These are phyloP conservation scores for Sphaerodactylus townsendi DNA, from an alignment of 2,113 vertebrate species.

Conservation along the genomic window DNA sequence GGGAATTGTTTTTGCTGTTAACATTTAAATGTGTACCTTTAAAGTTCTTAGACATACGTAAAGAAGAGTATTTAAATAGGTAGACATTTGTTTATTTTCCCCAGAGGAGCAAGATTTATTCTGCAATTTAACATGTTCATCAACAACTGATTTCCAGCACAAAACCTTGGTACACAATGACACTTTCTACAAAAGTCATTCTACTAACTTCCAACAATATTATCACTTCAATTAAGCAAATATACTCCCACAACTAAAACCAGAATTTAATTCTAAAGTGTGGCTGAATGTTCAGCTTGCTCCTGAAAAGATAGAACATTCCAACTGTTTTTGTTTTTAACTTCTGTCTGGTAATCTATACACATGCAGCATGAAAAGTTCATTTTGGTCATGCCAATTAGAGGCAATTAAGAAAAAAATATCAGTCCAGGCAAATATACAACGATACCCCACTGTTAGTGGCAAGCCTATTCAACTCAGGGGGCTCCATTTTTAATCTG, in stretches of 20 bases:
- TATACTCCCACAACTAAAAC: not conserved
- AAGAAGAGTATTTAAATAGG: not conserved
- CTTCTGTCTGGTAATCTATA: conserved; percentile 35
- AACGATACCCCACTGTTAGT: conserved; percentile 71
- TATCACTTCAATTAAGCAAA: conserved; percentile 25
- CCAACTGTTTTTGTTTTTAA: not conserved
- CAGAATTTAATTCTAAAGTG: conserved; percentile 24
- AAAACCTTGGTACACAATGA: not conserved
- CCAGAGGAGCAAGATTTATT: not conserved
- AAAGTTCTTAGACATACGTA: not conserved
- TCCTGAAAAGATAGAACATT: conserved; percentile 17
- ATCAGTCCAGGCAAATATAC: conserved; percentile 70
- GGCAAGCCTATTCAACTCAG: not conserved
- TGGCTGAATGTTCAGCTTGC: not conserved
- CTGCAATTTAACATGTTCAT: not conserved
- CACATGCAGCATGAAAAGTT: conserved; percentile 61
- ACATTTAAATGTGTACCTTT: not conserved
- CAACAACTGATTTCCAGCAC: not conserved
- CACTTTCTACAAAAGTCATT: not conserved
- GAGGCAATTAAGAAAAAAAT: conserved; percentile 79
- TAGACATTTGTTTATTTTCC: no score
- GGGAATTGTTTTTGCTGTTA: not conserved
- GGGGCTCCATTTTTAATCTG: conserved; percentile 19
- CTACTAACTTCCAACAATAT: not conserved
- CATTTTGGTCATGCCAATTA: conserved; percentile 74